Base-by-base conservation (phyloP, 35 echinoderm and acorn worm species). In the Patiria miniata region DNA sequence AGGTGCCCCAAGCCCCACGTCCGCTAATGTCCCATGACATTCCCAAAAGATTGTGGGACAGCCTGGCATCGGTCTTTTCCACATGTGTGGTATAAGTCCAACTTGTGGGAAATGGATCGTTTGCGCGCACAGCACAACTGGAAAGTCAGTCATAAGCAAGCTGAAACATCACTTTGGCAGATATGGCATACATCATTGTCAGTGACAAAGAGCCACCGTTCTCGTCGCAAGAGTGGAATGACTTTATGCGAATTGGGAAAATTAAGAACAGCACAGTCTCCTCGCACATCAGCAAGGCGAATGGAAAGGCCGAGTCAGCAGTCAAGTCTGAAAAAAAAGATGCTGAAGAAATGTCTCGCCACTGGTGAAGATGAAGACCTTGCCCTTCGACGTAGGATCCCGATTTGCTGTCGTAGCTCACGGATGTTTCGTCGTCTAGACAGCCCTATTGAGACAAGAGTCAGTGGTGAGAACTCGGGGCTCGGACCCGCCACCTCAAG, bases 151-250 rank as follows among this genome's bases (percentile, higher is more conserved):
- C 9, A 86, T 94, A 17, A 85, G 81, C 14, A 86, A 86, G 55
- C 78, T 80, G 14, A 94, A 90, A 81, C 39, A 29, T 36, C 92
- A 90, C 22, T 90, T 90, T 52, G 77, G 40, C 60, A 22, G 87
- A 30, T 61, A 94, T 83, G 92, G 92, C 9, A 86, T 94, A 1
- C 92, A 56, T 94, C 10, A 82, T 73, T 37, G 80, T 90, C 37
- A 39, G 26, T 39, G 87, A 89, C 29, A 89, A 89, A 59, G 87
- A 78, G 38, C 87, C 78, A 16, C 87, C 42, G 6, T 61, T 81
- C 33, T 53, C 87, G 2, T 81, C 77, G 9, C 51, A 0, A 19
- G 78, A 80, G 1, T 89, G 56, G 58, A 22, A 58, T 61, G 47
- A 81, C 12, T 89, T 89, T 19, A 38, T n/a, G 15, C 26, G 52